Conservation (phyloP, 2,888 invertebrate species). For the Pristionchus japonicus region DNA sequence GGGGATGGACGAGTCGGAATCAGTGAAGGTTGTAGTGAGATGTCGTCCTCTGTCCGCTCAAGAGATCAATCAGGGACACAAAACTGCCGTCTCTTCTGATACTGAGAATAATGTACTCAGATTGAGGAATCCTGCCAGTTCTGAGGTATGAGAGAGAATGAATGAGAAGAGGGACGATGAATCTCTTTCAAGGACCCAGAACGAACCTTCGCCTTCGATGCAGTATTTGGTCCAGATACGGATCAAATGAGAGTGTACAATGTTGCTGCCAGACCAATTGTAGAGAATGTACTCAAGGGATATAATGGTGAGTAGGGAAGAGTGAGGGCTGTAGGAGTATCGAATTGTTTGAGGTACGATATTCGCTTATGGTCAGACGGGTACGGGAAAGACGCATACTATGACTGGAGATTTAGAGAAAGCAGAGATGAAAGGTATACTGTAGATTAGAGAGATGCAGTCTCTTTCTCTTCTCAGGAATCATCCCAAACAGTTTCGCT, state of each 20-base stretch:
- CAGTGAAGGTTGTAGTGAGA: conserved; percentile 95
- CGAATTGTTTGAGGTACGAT: conserved; percentile 78
- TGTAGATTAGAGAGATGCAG: neutral
- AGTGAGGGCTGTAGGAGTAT: neutral
- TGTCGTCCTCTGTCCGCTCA: conserved; percentile 91
- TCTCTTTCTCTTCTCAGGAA: conserved; percentile 80
- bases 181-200: conserved; percentile 78
- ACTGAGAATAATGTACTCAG: neutral
- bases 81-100: conserved; percentile 66
- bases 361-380: conserved; percentile 83
- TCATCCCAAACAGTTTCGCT: conserved; percentile 98
- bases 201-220: conserved; percentile 93
- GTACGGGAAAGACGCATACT: conserved; percentile 98
- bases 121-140: conserved; percentile 6
- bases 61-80: conserved; percentile 84
- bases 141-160: conserved; percentile 21
- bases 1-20: conserved; percentile 80
- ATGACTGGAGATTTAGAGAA: conserved; percentile 93
- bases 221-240: conserved; percentile 89
- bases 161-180: neutral
- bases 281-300: conserved; percentile 93
- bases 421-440: conserved; percentile 83
- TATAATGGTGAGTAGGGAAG: conserved; percentile 87
- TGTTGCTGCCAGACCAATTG: conserved; percentile 94
- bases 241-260: conserved; percentile 92